Evolutionary conservation across 2,797 vertebrate species (phyloP), one percentile per base, ranked within the genome.

Genomic region (Otolemur crassicaudatus): DNA sequence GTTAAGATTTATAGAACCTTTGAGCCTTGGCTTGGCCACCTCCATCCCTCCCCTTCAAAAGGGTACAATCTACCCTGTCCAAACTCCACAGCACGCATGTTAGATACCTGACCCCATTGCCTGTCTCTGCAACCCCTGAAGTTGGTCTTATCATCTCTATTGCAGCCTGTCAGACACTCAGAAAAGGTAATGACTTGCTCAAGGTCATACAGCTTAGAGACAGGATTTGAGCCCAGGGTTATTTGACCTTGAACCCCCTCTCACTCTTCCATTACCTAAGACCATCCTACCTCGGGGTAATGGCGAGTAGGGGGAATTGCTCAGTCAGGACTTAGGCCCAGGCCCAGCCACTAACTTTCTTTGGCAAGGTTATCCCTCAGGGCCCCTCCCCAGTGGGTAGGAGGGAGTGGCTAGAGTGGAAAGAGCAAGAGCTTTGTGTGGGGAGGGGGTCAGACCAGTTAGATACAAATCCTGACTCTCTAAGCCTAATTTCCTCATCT

Each of bases 31-130:
- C 25, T 92, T 22, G 53, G 29, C n/a, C 49, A 88, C 27, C 61
- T 58, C 84, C 34, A 34, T 31, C 27, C 34, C 63, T 61, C 31
- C 19, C 31, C 69, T 61, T 40, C 0, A 0, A 3, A 43, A 67
- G n/a, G 40, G 73, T 56, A 53, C 37, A 60, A 84, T 12, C 53
- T 34, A 34, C n/a, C 0, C 37, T 3, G 0, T 49, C 27, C 19
- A 29, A 17, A 22, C 73, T 58, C n/a, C 34, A 34, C 2, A 23
- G 7, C 67, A 19, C 5, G 60, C 29, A 9, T 0, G 2, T 37
- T 53, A 81, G 93, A 25, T 16, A 25, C 60, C 67, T 31, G n/a
- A 46, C 31, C 63, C 75, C 63, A 56, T 22, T 49, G 65, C 83
- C 31, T 67, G 46, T 83, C 16, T 37, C 0, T 0, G 46, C 25